phyloP scores from a whole-genome alignment of 2,113 vertebrate species.

The Hystrix brachyura region DNA sequence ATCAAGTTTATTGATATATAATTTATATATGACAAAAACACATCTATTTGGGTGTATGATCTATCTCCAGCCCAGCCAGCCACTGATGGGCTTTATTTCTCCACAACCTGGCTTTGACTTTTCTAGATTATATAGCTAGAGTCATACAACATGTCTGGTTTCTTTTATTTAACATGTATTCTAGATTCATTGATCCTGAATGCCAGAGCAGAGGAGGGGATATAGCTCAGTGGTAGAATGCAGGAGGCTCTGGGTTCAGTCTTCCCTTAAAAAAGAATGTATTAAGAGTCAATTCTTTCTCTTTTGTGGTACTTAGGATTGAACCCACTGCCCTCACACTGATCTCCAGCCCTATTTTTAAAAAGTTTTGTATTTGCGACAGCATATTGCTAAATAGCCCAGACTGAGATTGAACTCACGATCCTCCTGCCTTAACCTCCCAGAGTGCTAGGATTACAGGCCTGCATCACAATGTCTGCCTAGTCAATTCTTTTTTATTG shows the following conservation, averaged over 20 bases:
- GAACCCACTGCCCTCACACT: not conserved
- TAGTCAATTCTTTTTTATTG: not conserved
- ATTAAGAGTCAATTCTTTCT: not conserved
- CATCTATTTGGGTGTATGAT: not conserved
- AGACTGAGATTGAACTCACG: not conserved
- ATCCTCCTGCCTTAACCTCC: not conserved
- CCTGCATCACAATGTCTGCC: not conserved
- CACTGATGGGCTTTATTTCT: not conserved
- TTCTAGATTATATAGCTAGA: constrained; percentile 26
- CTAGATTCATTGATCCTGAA: constrained; percentile 1
- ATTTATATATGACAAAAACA: not conserved
- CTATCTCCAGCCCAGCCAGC: not conserved
- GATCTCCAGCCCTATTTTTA: not conserved
- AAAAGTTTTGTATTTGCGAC: not conserved
- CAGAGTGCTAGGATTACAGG: not conserved
- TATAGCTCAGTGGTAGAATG: not conserved
- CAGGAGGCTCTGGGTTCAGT: not conserved
- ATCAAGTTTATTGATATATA: not conserved
- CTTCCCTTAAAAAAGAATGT: not conserved
- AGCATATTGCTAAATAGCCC: not conserved
- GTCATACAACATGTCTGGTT: not conserved
- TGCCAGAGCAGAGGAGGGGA: not conserved
- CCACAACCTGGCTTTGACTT: not conserved
- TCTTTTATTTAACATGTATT: not conserved
- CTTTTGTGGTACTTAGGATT: not conserved